Evolutionary conservation across 1,140 invertebrate species (phyloP), one percentile per base, ranked within the genome.

Genomic region (Sesamia nonagrioides): DNA sequence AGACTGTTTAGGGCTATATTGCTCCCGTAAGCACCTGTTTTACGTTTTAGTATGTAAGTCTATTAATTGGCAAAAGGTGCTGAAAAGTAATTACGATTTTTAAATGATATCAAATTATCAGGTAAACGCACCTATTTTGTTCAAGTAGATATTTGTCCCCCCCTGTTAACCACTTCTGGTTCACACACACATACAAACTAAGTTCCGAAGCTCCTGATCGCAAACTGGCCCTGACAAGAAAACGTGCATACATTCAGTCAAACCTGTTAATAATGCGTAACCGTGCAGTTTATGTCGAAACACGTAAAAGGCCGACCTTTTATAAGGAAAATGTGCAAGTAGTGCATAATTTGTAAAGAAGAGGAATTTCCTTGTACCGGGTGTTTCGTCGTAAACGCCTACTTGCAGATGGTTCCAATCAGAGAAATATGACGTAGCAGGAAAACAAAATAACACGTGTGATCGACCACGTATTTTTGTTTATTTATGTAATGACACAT

Each of bases 231-330:
- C n/a, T n/a, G n/a, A 40, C 48, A 71, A 37, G 27, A 54, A 35
- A 13, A 54, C 11, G 37, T 35, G 48, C 48, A 71, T 71, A 37
- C 54, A 54, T 71, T 54, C 15, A 54, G n/a, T 2, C 6, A 52
- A 71, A 71, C 68, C 68, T 37, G 68, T 71, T 71, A 17, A 54
- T 54, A 71, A 54, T 54, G 21, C 33, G 68, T 54, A 52, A 71
- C n/a, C 68, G 50, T 33, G 68, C 40, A 50, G 42, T 68, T 54
- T 71, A 37, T 71, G 68, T 71, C 50, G 48, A 71, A 71, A 71
- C 68, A 71, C 48, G 68, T 54, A 54, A 33, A 69, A 0, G 6
- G 27, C n/a, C 27, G 9, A 27, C 48, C 33, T 54, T 66, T 6
- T 48, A 50, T 50, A 71, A 71, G 68, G 68, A 71, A 71, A 71